Conservation (phyloP, 2,797 vertebrate genomes). For the Eulemur rubriventer region DNA sequence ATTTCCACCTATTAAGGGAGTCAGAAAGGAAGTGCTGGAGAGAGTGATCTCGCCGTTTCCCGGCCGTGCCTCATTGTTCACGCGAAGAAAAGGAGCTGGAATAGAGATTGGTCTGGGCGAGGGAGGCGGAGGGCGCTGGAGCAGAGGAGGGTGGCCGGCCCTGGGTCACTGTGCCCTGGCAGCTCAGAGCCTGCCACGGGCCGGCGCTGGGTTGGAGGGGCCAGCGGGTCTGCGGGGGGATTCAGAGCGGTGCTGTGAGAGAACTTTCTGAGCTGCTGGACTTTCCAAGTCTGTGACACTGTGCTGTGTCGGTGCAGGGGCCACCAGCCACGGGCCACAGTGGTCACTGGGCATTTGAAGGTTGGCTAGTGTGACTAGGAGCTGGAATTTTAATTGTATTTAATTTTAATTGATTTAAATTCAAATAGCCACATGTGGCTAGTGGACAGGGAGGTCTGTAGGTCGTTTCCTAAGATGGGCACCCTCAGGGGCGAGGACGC, state of each 20-base stretch:
- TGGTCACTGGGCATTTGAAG: neutral
- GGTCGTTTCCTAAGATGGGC: neutral
- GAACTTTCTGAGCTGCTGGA: accelerated
- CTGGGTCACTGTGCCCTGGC: constrained; percentile 58
- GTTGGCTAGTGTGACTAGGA: neutral
- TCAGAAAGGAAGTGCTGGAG: constrained; percentile 49
- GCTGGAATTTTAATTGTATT: neutral
- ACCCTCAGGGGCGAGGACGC: accelerated
- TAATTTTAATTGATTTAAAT: neutral
- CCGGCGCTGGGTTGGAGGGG: neutral
- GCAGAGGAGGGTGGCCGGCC: neutral
- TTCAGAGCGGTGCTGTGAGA: neutral
- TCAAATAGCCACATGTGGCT: neutral
- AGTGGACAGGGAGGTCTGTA: neutral
- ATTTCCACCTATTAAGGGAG: constrained; percentile 71
- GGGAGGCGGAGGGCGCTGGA: neutral
- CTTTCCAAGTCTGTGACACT: accelerated
- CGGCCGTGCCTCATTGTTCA: constrained; percentile 43
- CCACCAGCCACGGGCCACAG: accelerated
- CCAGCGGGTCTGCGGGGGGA: too few species aligned
- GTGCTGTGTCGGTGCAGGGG: accelerated
- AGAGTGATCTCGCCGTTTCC: constrained; percentile 60
- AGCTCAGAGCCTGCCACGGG: neutral
- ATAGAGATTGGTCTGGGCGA: constrained; percentile 50
- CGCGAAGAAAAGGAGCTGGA: constrained; percentile 53